A percentile compares a stretch with the other conserved stretches of the same genome.
These are phyloP conservation scores for Polyergus mexicanus DNA, from an alignment of 1,140 invertebrate species.

Conservation along the genomic window DNA sequence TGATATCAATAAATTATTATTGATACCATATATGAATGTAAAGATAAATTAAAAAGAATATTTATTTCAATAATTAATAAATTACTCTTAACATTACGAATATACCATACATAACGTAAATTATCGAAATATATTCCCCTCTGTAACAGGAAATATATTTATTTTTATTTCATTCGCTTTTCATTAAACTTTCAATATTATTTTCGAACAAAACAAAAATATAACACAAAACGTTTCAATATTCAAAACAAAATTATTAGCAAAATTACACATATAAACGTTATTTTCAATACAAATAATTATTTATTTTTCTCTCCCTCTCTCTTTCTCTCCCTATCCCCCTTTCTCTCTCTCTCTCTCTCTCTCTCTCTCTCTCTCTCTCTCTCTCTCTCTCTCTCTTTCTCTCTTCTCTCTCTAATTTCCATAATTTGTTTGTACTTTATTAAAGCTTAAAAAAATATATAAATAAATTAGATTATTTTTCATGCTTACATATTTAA, in stretches of 20 bases:
- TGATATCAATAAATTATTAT: no score
- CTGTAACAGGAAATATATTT: background rate
- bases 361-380: no score
- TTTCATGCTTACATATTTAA: no score
- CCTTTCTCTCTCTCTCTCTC: no score
- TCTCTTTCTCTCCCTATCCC: no score
- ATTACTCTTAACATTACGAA: slow-evolving; percentile 13
- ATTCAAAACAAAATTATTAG: background rate
- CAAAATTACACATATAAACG: background rate
- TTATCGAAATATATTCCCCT: slow-evolving; percentile 9
- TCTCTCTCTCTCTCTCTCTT: no score
- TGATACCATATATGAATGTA: no score
- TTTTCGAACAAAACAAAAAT: slow-evolving; percentile 15
- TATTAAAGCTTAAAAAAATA: no score
- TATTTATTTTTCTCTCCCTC: no score
- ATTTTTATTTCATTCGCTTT: slow-evolving; percentile 19
- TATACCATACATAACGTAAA: background rate
- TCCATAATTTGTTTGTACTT: no score
- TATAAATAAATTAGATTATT: no score
- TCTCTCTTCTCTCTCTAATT: no score
- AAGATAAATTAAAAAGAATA: background rate
- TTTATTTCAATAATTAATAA: slow-evolving; percentile 22
- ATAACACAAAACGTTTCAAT: background rate
- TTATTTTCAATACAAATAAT: background rate
- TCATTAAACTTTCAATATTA: background rate